phyloP scores from a whole-genome alignment of 2,888 invertebrate genomes.

The Drosophila picticornis region DNA sequence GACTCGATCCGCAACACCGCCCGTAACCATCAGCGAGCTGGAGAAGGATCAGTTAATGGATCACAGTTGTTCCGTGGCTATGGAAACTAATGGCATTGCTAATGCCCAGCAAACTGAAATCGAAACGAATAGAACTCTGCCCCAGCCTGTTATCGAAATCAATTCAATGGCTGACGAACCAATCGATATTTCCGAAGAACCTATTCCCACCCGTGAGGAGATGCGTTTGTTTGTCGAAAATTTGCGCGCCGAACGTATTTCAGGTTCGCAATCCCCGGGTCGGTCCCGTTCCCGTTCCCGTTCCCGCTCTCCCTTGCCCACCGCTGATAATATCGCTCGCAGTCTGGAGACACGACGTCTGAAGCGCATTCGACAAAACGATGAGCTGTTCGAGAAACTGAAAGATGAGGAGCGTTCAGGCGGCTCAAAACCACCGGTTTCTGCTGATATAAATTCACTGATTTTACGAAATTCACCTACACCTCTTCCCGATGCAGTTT shows the following conservation, averaged over 20 bases:
- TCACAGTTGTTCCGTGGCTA: slow-evolving; percentile 39
- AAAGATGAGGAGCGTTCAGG: slow-evolving; percentile 23
- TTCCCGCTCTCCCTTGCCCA: slow-evolving; percentile 73
- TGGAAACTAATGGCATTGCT: slow-evolving; percentile 31
- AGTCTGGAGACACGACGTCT: slow-evolving; percentile 60
- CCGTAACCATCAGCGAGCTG: slow-evolving; percentile 33
- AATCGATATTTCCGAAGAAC: slow-evolving; percentile 28
- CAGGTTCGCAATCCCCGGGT: slow-evolving; percentile 40
- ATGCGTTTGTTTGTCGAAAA: slow-evolving; percentile 64
- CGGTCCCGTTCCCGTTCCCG: slow-evolving; percentile 55
- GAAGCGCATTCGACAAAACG: slow-evolving; percentile 66
- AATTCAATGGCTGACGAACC: slow-evolving; percentile 42
- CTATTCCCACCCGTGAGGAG: slow-evolving; percentile 42
- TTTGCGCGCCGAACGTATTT: slow-evolving; percentile 53
- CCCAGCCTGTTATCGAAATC: slow-evolving; percentile 63
- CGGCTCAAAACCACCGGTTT: slow-evolving; percentile 13
- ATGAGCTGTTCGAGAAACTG: slow-evolving; percentile 57
- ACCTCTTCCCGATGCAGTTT: too few relatives aligned
- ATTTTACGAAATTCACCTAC: too few relatives aligned
- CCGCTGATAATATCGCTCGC: slow-evolving; percentile 68
- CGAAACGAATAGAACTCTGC: slow-evolving; percentile 19
- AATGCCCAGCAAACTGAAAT: neutral
- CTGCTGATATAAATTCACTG: neutral
- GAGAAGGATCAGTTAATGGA: slow-evolving; percentile 48
- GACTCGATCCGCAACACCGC: slow-evolving; percentile 52